Evolutionary conservation across 1,140 invertebrate genomes (phyloP).

Genomic region (Drosophila saltans): DNA sequence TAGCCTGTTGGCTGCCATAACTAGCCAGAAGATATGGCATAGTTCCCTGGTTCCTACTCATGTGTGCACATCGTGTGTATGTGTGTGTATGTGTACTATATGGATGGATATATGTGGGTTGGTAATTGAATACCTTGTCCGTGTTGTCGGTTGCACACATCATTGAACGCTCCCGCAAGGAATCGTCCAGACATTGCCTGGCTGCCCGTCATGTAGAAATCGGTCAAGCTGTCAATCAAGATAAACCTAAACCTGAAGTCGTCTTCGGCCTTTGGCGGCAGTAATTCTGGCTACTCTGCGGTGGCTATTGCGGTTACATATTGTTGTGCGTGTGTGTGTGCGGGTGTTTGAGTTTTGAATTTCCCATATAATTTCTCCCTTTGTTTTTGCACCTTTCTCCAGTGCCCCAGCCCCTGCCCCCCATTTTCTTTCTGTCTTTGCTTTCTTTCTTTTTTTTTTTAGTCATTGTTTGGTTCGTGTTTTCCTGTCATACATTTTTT

Average conservation of each 20-base stretch:
- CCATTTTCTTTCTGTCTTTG: neutral
- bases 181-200: conserved; percentile 12
- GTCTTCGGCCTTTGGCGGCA: conserved; percentile 21
- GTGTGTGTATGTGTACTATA: conserved; percentile 23
- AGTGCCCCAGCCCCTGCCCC: neutral
- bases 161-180: conserved; percentile 62
- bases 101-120: conserved; percentile 16
- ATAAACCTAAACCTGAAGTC: neutral
- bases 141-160: conserved; percentile 69
- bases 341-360: conserved; percentile 71
- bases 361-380: conserved; percentile 39
- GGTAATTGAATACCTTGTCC: conserved; percentile 72
- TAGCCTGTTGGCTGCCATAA: conserved; percentile 31
- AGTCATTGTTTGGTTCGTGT: neutral
- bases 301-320: conserved; percentile 13
- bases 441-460: neutral
- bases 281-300: neutral
- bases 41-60: conserved; percentile 7
- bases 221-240: conserved; percentile 75
- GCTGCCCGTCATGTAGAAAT: conserved; percentile 40
- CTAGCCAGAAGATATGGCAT: conserved; percentile 53
- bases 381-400: neutral
- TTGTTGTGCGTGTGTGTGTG: conserved; percentile 17
- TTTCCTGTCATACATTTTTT: conserved; percentile 66
- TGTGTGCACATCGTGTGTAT: neutral